Conservation (phyloP, 2,888 invertebrate species). For the Parthenolecanium corni region DNA sequence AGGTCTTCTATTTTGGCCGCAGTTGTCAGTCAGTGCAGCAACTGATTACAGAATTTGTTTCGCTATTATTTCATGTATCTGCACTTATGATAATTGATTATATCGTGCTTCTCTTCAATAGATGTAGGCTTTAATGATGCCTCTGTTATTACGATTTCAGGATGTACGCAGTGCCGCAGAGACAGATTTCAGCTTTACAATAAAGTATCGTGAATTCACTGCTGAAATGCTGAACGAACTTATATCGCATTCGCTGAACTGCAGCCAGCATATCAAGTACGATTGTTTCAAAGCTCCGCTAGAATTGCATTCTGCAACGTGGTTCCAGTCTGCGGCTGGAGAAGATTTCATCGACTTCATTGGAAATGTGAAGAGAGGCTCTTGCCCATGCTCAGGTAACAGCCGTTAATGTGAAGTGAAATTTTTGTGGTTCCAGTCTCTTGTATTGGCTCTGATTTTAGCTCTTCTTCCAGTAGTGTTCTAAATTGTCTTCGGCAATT, state of each 20-base stretch:
- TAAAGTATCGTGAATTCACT: constrained; percentile 78
- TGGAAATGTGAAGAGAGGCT: constrained; percentile 60
- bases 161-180: constrained; percentile 70
- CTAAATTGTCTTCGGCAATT: too few species aligned
- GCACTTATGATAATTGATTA: not conserved
- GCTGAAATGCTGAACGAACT: constrained; percentile 84
- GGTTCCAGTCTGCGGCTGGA: constrained; percentile 71
- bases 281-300: constrained; percentile 81
- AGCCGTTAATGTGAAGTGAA: not conserved
- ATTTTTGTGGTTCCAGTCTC: too few species aligned
- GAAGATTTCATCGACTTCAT: constrained; percentile 66
- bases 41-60: not conserved
- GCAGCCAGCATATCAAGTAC: constrained; percentile 78
- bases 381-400: constrained; percentile 46
- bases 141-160: too few species aligned
- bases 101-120: too few species aligned
- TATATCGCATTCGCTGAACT: constrained; percentile 77
- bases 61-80: not conserved
- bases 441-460: too few species aligned
- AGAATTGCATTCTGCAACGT: constrained; percentile 74
- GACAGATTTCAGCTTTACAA: constrained; percentile 69
- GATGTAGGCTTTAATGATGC: too few species aligned
- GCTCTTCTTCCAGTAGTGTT: too few species aligned
- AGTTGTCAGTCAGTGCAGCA: not conserved
- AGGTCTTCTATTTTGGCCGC: too few species aligned